Evolutionary conservation across 2,113 vertebrate genomes (phyloP).

Genomic region (Bostrychus sinensis): DNA sequence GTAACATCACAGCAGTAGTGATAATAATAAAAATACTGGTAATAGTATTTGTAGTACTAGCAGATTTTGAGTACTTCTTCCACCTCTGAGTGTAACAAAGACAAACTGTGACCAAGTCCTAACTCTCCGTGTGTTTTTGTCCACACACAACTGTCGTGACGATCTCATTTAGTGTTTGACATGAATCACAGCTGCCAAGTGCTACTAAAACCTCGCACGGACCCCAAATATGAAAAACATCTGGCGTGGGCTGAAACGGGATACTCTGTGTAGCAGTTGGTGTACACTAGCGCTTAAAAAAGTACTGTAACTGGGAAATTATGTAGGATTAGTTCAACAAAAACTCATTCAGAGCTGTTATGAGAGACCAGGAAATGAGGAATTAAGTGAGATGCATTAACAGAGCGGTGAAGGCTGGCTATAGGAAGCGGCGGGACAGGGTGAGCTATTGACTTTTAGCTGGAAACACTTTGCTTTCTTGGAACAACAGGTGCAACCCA

Average conservation of each 20-base stretch:
- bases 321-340: conserved; percentile 5
- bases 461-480: neutral
- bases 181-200: conserved; percentile 50
- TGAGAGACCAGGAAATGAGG: neutral
- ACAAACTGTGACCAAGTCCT: conserved; percentile 19
- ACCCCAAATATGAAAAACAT: conserved; percentile 65
- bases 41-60: too few relatives aligned
- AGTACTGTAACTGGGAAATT: conserved; percentile 25
- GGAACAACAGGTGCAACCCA: neutral
- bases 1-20: too few relatives aligned
- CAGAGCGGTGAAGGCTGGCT: neutral
- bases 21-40: too few relatives aligned
- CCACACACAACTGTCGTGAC: conserved; percentile 20
- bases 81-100: neutral
- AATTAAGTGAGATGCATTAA: neutral
- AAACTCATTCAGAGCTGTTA: neutral
- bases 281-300: conserved; percentile 17
- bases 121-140: conserved; percentile 6
- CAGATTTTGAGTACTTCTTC: neutral
- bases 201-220: conserved; percentile 37
- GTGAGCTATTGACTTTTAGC: neutral
- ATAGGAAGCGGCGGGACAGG: neutral
- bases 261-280: conserved; percentile 59
- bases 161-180: conserved; percentile 44
- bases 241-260: conserved; percentile 55